These are phyloP conservation scores for Mimas tiliae DNA, from an alignment of 2,888 invertebrate genomes.

Conservation along the genomic window DNA sequence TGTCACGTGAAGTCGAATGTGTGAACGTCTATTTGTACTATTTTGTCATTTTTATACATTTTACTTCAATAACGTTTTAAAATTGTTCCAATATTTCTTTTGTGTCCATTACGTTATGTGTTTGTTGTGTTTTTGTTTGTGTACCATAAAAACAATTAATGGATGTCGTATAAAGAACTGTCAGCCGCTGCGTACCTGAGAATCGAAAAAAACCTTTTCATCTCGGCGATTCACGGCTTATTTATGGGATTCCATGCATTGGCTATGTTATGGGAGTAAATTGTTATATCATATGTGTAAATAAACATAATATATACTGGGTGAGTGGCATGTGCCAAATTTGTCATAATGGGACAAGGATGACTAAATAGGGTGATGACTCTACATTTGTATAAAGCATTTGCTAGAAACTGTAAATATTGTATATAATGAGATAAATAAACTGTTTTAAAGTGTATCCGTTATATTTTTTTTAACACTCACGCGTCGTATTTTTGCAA, in stretches of 20 bases:
- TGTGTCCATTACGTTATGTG: slow-evolving; percentile 25
- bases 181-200: slow-evolving; percentile 23
- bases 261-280: slow-evolving; percentile 24
- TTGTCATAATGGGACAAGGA: slow-evolving; percentile 24
- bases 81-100: slow-evolving; percentile 25
- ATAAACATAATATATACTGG: slow-evolving; percentile 24
- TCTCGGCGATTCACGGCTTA: slow-evolving; percentile 48
- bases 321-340: slow-evolving; percentile 25
- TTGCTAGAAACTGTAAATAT: slow-evolving; percentile 25
- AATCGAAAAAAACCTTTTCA: slow-evolving; percentile 20
- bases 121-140: slow-evolving; percentile 25
- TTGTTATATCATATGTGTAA: slow-evolving; percentile 24
- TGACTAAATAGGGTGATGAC: slow-evolving; percentile 23
- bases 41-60: slow-evolving; percentile 22
- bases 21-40: slow-evolving; percentile 16
- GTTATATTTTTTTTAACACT: slow-evolving; percentile 23
- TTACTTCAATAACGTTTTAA: slow-evolving; percentile 8
- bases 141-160: slow-evolving; percentile 25
- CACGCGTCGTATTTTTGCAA: slow-evolving; percentile 7
- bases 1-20: slow-evolving; percentile 23
- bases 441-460: slow-evolving; percentile 24
- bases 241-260: slow-evolving; percentile 43
- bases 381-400: slow-evolving; percentile 25
- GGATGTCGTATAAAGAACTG: slow-evolving; percentile 24
- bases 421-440: slow-evolving; percentile 23